Base-by-base conservation (phyloP, 2,888 invertebrate species). In the Idaea dimidiata region DNA sequence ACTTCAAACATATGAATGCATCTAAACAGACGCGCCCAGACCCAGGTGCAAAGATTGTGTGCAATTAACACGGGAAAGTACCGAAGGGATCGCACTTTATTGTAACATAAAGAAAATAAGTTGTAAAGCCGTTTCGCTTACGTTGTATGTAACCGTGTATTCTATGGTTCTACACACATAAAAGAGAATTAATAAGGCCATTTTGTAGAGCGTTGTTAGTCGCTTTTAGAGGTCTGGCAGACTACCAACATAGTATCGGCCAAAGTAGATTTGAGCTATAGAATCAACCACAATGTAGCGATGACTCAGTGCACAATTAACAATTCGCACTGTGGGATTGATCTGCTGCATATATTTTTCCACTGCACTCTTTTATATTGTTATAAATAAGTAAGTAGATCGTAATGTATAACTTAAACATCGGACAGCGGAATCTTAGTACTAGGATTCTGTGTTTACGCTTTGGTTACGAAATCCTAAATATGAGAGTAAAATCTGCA, bases 181-280 rank as follows among this genome's bases (percentile, higher is more conserved):
- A 90, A 90, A 80, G 86, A 82, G 89, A 89, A 91, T 92, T 92
- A 92, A 92, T 91, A 91, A 89, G 89, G 80, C 87, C 74, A 88
- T 91, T 91, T 76, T 83, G 81, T 69, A 77, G 73, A 87, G 79
- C 86, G 87, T 84, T 79, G 72, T 81, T 76, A 87, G 85, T 43
- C 43, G 43, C 14, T 10, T 24, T 24, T 24, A 24, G 24, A 24
- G 24, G 3, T 5, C 24, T 24, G 24, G 24, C 43, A 43, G 43
- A 43, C 43, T 43, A 43, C 8, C 8, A 43, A 43, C 43, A 14
- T 43, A 0, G 14, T 43, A 43, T 8, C 43, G 43, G 1, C 24
- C 24, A 24, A 24, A 24, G 24, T 24, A 24, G 1, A 24, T 1
- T 24, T 24, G 24, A n/a, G n/a, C n/a, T n/a, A n/a, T n/a, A n/a